These are phyloP conservation scores for Melanostoma mellinum DNA, from an alignment of 2,888 invertebrate genomes.

Conservation along the genomic window DNA sequence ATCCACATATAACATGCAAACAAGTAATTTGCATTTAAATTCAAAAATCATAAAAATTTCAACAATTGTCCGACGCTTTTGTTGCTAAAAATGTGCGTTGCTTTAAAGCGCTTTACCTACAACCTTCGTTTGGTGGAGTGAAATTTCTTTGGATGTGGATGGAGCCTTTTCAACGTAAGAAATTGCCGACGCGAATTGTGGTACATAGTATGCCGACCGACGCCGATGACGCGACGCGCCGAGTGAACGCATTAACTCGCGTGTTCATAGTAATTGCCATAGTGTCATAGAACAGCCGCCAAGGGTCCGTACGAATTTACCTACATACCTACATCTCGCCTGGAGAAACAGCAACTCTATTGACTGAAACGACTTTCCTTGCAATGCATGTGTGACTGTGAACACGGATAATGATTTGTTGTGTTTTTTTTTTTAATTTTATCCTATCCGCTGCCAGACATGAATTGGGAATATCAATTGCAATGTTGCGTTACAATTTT, in stretches of 20 bases:
- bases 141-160: slow-evolving; percentile 8
- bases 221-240: too few relatives aligned
- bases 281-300: slow-evolving; percentile 19
- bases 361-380: slow-evolving; percentile 8
- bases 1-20: slow-evolving; percentile 33
- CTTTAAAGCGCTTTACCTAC: too few relatives aligned
- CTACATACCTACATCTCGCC: too few relatives aligned
- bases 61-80: slow-evolving; percentile 36
- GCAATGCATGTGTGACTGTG: slow-evolving; percentile 29
- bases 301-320: too few relatives aligned
- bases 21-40: slow-evolving; percentile 72
- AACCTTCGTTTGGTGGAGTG: not conserved
- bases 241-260: slow-evolving; percentile 28
- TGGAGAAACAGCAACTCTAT: too few relatives aligned
- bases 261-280: not conserved
- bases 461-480: slow-evolving; percentile 72
- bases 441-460: too few relatives aligned
- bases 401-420: slow-evolving; percentile 16
- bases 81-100: slow-evolving; percentile 38
- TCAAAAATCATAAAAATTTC: slow-evolving; percentile 48
- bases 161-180: slow-evolving; percentile 43
- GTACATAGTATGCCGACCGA: not conserved
- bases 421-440: slow-evolving; percentile 27
- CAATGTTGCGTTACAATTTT: slow-evolving; percentile 80
- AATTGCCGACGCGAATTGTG: slow-evolving; percentile 50